phyloP scores from a whole-genome alignment of 2,113 vertebrate genomes.

The Nematolebias whitei region DNA sequence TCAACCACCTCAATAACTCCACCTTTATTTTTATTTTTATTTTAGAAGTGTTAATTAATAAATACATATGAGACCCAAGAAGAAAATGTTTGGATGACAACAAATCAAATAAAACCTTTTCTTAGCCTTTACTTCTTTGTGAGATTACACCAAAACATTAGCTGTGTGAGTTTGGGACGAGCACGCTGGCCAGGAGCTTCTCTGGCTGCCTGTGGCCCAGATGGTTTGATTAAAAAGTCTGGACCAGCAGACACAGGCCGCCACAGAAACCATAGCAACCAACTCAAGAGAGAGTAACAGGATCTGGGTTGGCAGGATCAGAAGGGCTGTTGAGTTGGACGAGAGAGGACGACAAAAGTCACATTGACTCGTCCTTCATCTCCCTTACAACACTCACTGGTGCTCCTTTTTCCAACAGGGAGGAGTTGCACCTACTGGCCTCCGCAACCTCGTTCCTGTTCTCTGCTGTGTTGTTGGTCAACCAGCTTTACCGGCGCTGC shows the following conservation, averaged over 20 bases:
- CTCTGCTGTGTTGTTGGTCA: constrained; percentile 56
- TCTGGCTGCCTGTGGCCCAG: constrained; percentile 40
- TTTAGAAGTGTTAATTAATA: constrained; percentile 14
- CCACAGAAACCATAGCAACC: constrained; percentile 52
- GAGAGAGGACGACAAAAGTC: constrained; percentile 12
- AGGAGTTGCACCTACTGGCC: constrained; percentile 11
- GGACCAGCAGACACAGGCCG: constrained; percentile 44
- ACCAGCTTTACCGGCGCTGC: constrained; percentile 70
- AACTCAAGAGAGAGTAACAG: constrained; percentile 35
- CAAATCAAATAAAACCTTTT: constrained; percentile 15
- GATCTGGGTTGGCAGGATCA: constrained; percentile 3
- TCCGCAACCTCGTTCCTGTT: constrained; percentile 13
- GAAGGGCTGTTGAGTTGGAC: constrained; percentile 15
- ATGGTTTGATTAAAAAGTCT: constrained; percentile 70
- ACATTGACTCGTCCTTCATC: constrained; percentile 40
- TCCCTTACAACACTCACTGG: constrained; percentile 5
- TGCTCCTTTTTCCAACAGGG: constrained; percentile 32
- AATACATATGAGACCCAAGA: neutral
- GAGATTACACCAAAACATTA: constrained; percentile 57
- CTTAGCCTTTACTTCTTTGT: constrained; percentile 47
- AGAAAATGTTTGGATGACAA: no score
- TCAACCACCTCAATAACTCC: constrained; percentile 25
- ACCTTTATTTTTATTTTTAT: neutral
- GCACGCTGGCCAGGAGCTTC: constrained; percentile 62
- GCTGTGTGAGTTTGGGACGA: constrained; percentile 84